Conservation (phyloP, 1,140 invertebrate genomes). For the Andrena cerasifolii region DNA sequence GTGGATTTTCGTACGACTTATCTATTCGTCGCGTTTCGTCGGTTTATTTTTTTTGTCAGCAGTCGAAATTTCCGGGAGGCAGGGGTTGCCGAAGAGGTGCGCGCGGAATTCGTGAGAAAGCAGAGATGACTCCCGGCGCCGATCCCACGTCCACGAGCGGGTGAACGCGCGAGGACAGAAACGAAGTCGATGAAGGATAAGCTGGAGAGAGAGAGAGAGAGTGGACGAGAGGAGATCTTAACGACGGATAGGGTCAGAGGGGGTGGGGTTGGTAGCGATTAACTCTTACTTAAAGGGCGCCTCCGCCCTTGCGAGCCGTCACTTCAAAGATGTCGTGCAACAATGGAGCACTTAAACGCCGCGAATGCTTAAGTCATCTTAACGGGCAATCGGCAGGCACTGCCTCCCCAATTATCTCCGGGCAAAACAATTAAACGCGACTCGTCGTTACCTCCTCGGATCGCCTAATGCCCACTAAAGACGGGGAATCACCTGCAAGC, state of each 20-base stretch:
- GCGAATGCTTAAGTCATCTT: conserved; percentile 75
- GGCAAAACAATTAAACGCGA: conserved; percentile 77
- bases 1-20: too few relatives aligned
- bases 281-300: conserved; percentile 71
- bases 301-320: conserved; percentile 54
- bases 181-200: background rate
- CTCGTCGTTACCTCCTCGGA: conserved; percentile 56
- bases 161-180: background rate
- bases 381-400: conserved; percentile 68
- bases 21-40: too few relatives aligned
- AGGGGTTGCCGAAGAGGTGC: background rate
- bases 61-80: conserved; percentile 23
- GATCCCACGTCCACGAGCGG: conserved; percentile 38
- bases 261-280: conserved; percentile 62
- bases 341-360: conserved; percentile 77
- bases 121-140: conserved; percentile 1
- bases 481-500: conserved; percentile 42
- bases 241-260: conserved; percentile 30
- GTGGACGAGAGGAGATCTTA: background rate
- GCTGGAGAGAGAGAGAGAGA: background rate
- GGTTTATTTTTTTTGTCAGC: too few relatives aligned
- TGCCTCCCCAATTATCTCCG: conserved; percentile 71
- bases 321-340: conserved; percentile 64
- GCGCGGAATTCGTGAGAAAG: conserved; percentile 24
- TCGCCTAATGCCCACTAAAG: conserved; percentile 53